A percentile compares a stretch with the other conserved stretches of the same genome.
These are phyloP conservation scores for Cladopsammia gracilis DNA, from an alignment of 64 coral and sea anemone species.

Conservation along the genomic window DNA sequence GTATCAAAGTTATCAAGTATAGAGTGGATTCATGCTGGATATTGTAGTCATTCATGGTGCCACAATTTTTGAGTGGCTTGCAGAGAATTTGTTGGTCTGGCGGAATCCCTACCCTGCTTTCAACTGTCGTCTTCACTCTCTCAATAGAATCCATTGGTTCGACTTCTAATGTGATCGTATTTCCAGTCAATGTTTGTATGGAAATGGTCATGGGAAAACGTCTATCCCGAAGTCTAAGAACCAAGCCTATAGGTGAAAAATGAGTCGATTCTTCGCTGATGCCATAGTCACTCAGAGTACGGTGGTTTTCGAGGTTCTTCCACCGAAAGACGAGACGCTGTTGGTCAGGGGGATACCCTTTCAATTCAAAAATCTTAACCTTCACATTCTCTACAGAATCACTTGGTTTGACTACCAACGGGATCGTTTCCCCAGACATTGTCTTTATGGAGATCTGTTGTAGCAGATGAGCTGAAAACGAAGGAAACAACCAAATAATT, in stretches of 20 bases:
- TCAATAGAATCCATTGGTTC: not conserved
- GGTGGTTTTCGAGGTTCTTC: not conserved
- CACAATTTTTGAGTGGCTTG: not conserved
- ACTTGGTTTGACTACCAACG: not conserved
- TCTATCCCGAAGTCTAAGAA: no score
- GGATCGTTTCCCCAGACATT: not conserved
- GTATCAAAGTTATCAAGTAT: not conserved
- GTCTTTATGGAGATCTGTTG: not conserved
- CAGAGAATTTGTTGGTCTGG: not conserved
- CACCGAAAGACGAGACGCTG: not conserved
- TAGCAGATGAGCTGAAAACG: no score
- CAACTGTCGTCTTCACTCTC: not conserved
- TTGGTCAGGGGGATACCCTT: not conserved
- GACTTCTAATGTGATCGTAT: slow-evolving; percentile 9
- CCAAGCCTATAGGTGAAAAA: no score
- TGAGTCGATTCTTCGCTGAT: no score
- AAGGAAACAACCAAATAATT: no score
- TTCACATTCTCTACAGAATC: not conserved
- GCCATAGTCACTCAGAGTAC: not conserved
- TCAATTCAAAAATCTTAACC: not conserved
- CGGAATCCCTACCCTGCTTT: not conserved
- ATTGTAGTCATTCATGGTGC: not conserved
- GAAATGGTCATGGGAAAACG: not conserved
- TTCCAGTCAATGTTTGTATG: not conserved
- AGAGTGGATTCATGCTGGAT: not conserved